Evolutionary conservation across 1,140 invertebrate genomes (phyloP).

Genomic region (Diorhabda carinulata): DNA sequence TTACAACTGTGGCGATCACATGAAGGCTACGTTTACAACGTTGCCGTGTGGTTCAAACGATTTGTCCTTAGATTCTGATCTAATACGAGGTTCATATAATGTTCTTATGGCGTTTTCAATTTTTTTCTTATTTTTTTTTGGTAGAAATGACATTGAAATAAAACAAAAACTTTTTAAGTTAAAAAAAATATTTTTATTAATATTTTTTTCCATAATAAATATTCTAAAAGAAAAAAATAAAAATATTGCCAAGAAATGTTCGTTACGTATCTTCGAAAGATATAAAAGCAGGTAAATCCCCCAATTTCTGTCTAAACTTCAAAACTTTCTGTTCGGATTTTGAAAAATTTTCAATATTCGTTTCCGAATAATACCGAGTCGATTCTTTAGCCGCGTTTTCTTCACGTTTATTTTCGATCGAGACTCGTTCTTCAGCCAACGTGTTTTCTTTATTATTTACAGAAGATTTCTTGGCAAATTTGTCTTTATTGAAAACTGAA

Average conservation of each 20-base stretch:
- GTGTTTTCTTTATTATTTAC: constrained; percentile 20
- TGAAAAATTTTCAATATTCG: background rate
- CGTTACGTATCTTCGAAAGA: constrained; percentile 31
- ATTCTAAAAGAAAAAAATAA: constrained; percentile 9
- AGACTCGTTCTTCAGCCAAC: constrained; percentile 18
- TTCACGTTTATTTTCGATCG: background rate
- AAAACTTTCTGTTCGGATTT: background rate
- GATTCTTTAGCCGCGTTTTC: background rate
- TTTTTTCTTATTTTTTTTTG: too few species aligned
- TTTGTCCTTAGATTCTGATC: too few species aligned
- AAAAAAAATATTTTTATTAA: too few species aligned
- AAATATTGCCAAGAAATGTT: constrained; percentile 31
- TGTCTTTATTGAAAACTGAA: constrained; percentile 32
- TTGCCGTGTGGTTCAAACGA: too few species aligned
- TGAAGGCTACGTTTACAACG: too few species aligned
- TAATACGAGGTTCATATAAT: too few species aligned
- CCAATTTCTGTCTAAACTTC: constrained; percentile 36
- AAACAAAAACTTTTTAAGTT: too few species aligned
- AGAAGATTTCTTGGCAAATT: constrained; percentile 38
- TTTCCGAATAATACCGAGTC: background rate
- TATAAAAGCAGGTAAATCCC: constrained; percentile 43
- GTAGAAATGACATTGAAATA: too few species aligned
- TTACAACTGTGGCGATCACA: too few species aligned
- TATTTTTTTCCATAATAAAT: too few species aligned
- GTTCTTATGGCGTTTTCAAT: too few species aligned